Conservation (phyloP, 2,797 vertebrate genomes). For the Phoeniculus purpureus region DNA sequence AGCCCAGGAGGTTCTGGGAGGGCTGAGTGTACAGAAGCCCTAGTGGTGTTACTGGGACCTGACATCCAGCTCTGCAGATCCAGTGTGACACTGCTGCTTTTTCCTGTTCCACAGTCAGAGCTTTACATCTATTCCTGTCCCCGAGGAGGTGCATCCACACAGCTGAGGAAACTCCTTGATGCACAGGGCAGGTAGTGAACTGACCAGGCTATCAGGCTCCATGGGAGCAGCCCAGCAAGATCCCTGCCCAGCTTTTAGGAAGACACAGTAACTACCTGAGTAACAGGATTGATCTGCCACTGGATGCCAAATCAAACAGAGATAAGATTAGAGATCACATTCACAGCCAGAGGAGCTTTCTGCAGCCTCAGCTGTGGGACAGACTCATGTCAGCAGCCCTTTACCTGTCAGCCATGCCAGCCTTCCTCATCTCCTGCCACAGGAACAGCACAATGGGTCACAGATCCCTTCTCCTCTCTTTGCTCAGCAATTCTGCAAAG, state of each 20-base stretch:
- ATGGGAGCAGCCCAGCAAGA: not conserved
- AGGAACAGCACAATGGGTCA: not conserved
- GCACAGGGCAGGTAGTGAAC: not conserved
- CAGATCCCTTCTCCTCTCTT: not conserved
- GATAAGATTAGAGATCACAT: not conserved
- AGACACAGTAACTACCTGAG: not conserved
- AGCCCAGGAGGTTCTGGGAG: not conserved
- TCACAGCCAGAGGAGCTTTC: not conserved
- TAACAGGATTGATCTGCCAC: not conserved
- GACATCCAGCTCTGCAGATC: not conserved
- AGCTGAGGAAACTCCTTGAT: not conserved
- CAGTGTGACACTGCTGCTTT: not conserved
- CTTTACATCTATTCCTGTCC: rapidly evolving
- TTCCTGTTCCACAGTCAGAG: not conserved
- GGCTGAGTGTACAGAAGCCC: not conserved
- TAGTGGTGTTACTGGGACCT: not conserved
- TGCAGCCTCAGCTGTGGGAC: not conserved
- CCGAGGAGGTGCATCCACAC: not conserved
- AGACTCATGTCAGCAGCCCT: not conserved
- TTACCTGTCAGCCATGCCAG: not conserved
- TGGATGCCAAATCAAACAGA: not conserved
- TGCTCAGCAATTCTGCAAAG: not conserved
- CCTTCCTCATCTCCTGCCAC: not conserved
- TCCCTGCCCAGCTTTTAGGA: not conserved
- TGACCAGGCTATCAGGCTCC: not conserved